Conservation (phyloP, 2,797 vertebrate species). For the Poliocrania exsul region DNA sequence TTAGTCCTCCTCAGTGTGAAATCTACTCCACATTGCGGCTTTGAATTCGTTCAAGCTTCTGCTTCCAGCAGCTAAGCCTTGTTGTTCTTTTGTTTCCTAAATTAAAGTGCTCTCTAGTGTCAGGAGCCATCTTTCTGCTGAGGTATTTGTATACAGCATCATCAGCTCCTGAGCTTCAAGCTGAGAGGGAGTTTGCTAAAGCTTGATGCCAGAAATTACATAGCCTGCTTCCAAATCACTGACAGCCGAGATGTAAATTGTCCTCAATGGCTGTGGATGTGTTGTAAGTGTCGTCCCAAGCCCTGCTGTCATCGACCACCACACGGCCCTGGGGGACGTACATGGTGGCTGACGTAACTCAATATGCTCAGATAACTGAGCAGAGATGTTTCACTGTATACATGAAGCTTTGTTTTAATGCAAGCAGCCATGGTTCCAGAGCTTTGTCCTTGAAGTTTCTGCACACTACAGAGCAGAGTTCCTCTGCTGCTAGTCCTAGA, state of each 20-base stretch:
- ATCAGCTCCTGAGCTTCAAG: background rate
- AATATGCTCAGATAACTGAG: background rate
- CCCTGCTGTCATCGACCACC: fast-evolving
- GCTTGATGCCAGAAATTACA: fast-evolving
- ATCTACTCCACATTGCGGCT: background rate
- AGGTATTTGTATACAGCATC: background rate
- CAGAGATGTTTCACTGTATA: fast-evolving
- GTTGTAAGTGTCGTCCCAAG: background rate
- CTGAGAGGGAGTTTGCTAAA: background rate
- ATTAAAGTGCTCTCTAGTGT: background rate
- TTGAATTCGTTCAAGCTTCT: background rate
- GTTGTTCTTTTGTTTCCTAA: background rate
- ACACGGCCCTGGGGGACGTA: fast-evolving
- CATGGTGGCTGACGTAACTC: background rate
- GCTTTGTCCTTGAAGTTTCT: background rate
- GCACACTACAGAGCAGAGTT: background rate
- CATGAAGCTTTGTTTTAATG: background rate
- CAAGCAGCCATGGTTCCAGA: background rate
- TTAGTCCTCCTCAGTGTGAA: background rate
- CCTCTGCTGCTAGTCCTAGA: background rate
- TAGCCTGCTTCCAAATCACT: fast-evolving
- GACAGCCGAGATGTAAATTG: fast-evolving
- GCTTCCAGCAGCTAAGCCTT: background rate
- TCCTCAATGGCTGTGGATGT: fast-evolving
- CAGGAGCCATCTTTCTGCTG: background rate